phyloP scores from a whole-genome alignment of 1,140 invertebrate species.

The Drosophila azteca region DNA sequence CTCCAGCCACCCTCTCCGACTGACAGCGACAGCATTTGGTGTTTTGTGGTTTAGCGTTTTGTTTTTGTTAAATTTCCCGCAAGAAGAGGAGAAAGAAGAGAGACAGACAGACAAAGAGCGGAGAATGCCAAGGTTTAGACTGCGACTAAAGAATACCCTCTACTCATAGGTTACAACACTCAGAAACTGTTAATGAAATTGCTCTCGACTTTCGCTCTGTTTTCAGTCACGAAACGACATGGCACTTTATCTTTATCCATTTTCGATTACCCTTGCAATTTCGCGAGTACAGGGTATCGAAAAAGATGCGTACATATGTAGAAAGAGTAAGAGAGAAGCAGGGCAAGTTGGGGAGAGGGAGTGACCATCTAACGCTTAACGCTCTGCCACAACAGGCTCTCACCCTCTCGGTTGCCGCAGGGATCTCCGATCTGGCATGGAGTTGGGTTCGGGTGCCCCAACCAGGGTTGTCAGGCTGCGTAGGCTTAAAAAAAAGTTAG shows the following conservation, averaged over 20 bases:
- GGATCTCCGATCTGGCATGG: constrained; percentile 19
- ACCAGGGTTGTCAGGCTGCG: constrained; percentile 25
- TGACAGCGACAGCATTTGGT: constrained; percentile 75
- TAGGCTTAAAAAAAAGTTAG: constrained; percentile 71
- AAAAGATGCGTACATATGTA: neutral
- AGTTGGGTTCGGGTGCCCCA: constrained; percentile 13
- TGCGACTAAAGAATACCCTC: constrained; percentile 17
- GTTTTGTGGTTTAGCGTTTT: constrained; percentile 71
- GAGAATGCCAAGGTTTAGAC: constrained; percentile 19
- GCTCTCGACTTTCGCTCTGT: no score
- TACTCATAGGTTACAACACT: no score
- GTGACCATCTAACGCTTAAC: constrained; percentile 16
- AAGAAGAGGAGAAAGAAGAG: neutral
- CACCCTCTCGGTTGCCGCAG: no score
- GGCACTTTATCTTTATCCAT: no score
- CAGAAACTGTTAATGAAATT: no score
- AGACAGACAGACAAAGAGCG: neutral
- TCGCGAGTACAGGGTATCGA: no score
- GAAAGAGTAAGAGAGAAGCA: neutral
- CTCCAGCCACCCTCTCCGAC: constrained; percentile 11
- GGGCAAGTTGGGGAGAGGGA: neutral
- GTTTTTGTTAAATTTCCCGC: constrained; percentile 58
- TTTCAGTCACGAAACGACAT: no score
- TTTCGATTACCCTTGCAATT: no score
- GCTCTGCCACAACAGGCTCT: constrained; percentile 15